phyloP scores from a whole-genome alignment of 1,140 invertebrate genomes.

The Tetraneura akinire region DNA sequence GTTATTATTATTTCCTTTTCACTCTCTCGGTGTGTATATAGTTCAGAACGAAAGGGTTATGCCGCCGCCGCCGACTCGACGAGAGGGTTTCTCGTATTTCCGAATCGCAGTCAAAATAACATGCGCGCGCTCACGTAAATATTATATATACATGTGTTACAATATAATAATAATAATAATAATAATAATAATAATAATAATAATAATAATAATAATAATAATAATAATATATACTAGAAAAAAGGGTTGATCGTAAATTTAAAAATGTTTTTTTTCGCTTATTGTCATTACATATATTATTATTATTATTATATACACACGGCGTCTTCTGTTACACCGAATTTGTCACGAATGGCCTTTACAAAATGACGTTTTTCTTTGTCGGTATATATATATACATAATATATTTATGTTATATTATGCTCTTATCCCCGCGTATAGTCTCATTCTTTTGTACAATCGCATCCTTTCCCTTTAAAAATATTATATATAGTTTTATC shows the following conservation, averaged over 20 bases:
- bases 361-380: conserved; percentile 15
- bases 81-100: conserved; percentile 25
- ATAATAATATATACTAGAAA: conserved; percentile 7
- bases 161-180: too few species aligned
- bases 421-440: not conserved
- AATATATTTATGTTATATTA: too few species aligned
- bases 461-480: not conserved
- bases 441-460: not conserved
- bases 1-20: conserved; percentile 17
- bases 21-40: too few species aligned
- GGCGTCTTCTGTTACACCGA: not conserved
- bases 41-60: not conserved
- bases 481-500: not conserved
- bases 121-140: not conserved
- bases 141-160: not conserved
- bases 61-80: not conserved
- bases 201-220: too few species aligned
- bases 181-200: too few species aligned
- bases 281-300: not conserved
- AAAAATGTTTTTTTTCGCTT: conserved; percentile 3
- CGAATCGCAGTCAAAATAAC: conserved; percentile 31
- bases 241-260: conserved; percentile 33
- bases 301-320: too few species aligned
- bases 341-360: conserved; percentile 26
- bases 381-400: not conserved